A percentile compares a stretch with the other conserved stretches of the same genome.
phyloP scores from a whole-genome alignment of 2,797 vertebrate genomes.

The Alfaro cultratus region DNA sequence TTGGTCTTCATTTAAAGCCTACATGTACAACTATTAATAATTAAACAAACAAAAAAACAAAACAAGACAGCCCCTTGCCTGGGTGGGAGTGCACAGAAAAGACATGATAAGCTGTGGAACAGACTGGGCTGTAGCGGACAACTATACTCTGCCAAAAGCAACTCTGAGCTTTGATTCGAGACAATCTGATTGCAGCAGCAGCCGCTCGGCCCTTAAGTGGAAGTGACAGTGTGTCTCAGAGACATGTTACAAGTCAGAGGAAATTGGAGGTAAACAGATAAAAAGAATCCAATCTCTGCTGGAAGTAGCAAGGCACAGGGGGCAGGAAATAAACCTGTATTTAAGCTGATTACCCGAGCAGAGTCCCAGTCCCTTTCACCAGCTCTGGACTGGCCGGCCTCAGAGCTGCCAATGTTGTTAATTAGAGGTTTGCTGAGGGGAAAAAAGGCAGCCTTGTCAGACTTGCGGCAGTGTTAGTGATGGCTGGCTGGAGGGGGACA shows the following conservation, averaged over 20 bases:
- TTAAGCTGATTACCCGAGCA: conserved; percentile 87
- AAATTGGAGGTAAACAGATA: conserved; percentile 84
- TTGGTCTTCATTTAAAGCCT: conserved; percentile 9
- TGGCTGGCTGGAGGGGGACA: conserved; percentile 85
- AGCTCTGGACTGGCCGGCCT: conserved; percentile 64
- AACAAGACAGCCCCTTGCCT: conserved; percentile 29
- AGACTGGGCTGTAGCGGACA: conserved; percentile 65
- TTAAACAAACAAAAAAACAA: neutral
- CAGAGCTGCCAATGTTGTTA: conserved; percentile 79
- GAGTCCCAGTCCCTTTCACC: conserved; percentile 82
- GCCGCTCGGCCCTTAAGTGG: conserved; percentile 60
- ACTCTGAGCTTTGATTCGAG: conserved; percentile 65
- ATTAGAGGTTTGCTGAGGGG: conserved; percentile 81
- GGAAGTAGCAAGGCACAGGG: conserved; percentile 76
- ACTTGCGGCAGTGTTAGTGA: conserved; percentile 87
- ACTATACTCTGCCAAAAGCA: conserved; percentile 61
- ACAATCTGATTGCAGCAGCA: conserved; percentile 63
- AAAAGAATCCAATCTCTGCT: conserved; percentile 79
- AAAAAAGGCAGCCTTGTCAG: conserved; percentile 84
- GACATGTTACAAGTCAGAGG: conserved; percentile 79
- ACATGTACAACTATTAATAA: neutral
- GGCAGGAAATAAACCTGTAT: conserved; percentile 87
- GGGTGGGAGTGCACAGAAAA: conserved; percentile 39
- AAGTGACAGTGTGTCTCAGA: conserved; percentile 81
- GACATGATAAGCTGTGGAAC: conserved; percentile 51